These are phyloP conservation scores for Parelbella ahira DNA, from an alignment of 2,888 invertebrate genomes.

Conservation along the genomic window DNA sequence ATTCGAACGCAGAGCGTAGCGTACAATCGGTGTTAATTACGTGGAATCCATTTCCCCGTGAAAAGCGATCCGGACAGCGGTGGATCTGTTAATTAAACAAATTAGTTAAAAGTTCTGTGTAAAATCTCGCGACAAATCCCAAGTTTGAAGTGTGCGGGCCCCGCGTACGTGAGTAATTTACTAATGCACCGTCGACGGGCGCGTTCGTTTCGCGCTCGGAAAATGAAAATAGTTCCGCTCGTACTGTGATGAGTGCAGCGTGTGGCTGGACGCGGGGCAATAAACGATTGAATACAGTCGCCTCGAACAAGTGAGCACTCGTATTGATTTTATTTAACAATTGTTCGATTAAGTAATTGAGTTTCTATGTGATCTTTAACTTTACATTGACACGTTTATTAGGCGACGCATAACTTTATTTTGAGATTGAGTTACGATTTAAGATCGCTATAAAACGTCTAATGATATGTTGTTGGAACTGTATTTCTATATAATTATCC, in stretches of 20 bases:
- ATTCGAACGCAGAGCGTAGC: neutral
- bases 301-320: too few relatives aligned
- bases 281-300: too few relatives aligned
- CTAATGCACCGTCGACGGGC: slow-evolving; percentile 65
- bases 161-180: slow-evolving; percentile 75
- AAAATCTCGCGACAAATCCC: slow-evolving; percentile 69
- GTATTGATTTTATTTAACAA: too few relatives aligned
- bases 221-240: slow-evolving; percentile 43
- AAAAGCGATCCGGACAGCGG: slow-evolving; percentile 13
- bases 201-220: slow-evolving; percentile 28
- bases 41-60: slow-evolving; percentile 9
- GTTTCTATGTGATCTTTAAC: too few relatives aligned
- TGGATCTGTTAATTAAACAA: slow-evolving; percentile 58
- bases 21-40: slow-evolving; percentile 21
- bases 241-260: slow-evolving; percentile 28
- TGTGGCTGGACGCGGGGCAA: neutral
- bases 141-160: slow-evolving; percentile 64
- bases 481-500: too few relatives aligned
- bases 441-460: too few relatives aligned
- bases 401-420: too few relatives aligned
- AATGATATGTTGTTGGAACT: too few relatives aligned
- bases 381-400: too few relatives aligned
- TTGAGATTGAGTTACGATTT: too few relatives aligned
- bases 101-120: slow-evolving; percentile 59
- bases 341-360: too few relatives aligned